These are phyloP conservation scores for Petroica traversi DNA, from an alignment of 2,113 vertebrate genomes.

Conservation along the genomic window DNA sequence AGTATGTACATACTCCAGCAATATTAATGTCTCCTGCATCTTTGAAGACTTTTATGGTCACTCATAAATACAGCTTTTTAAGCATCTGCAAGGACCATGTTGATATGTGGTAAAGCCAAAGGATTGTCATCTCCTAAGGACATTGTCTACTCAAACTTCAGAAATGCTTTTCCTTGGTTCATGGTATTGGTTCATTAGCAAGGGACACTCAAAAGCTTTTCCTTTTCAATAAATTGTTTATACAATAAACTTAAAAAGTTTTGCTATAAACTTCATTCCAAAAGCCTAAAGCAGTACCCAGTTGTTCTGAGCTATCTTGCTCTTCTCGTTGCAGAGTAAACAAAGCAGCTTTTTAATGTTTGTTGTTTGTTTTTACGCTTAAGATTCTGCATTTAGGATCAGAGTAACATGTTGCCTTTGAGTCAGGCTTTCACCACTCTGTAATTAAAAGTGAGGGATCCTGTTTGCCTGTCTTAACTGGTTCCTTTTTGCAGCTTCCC, in stretches of 20 bases:
- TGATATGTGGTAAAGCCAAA: not conserved
- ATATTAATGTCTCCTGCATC: not conserved
- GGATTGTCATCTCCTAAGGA: not conserved
- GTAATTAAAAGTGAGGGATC: conserved; percentile 12
- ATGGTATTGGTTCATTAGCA: not conserved
- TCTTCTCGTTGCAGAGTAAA: not conserved
- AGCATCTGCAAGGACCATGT: not conserved
- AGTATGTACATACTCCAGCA: not conserved
- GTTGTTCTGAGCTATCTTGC: rapidly evolving
- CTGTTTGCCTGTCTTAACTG: not conserved
- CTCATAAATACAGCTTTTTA: not conserved
- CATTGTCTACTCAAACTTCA: not conserved
- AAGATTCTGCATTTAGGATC: not conserved
- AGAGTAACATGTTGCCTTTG: not conserved
- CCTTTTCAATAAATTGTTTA: not conserved
- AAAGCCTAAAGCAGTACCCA: not conserved
- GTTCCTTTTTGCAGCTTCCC: conserved; percentile 19
- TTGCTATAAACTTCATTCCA: not conserved
- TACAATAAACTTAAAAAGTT: not conserved
- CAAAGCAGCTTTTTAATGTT: not conserved
- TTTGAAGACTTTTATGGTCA: not conserved
- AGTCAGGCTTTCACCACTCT: not conserved
- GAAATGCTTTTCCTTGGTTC: not conserved
- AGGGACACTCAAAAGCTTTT: not conserved
- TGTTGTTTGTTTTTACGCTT: not conserved